These are phyloP conservation scores for Graphium colonna DNA, from an alignment of 2,888 invertebrate species.

Conservation along the genomic window DNA sequence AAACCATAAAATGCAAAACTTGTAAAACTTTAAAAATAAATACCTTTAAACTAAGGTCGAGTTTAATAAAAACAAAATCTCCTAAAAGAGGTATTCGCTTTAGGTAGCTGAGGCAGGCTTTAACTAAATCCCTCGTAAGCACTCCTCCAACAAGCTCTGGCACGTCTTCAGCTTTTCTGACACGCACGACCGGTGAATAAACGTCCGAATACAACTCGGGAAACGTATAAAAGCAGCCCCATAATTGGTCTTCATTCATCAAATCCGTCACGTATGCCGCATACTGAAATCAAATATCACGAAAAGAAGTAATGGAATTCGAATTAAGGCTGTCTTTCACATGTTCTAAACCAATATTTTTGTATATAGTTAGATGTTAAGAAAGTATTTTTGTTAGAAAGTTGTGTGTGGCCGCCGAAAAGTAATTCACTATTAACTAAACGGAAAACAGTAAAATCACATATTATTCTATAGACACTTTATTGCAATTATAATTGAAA, in stretches of 20 bases:
- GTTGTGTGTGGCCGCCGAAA: neutral
- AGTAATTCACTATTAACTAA: neutral
- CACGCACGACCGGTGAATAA: constrained; percentile 54
- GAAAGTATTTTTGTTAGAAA: too few relatives aligned
- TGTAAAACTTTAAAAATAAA: neutral
- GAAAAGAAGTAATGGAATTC: neutral
- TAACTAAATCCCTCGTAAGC: constrained; percentile 75
- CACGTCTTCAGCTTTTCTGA: constrained; percentile 48
- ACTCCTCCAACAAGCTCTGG: constrained; percentile 60
- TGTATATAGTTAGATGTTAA: constrained; percentile 4
- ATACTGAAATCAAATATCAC: constrained; percentile 42
- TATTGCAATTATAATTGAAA: too few relatives aligned
- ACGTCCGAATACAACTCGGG: constrained; percentile 58
- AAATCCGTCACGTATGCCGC: constrained; percentile 51
- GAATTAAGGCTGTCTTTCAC: neutral
- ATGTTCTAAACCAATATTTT: neutral
- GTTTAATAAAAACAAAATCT: constrained; percentile 78
- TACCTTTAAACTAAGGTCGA: constrained; percentile 67
- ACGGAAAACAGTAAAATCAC: too few relatives aligned
- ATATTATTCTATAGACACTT: too few relatives aligned
- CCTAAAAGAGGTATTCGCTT: constrained; percentile 75
- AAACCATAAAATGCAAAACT: neutral
- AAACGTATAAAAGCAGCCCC: constrained; percentile 69
- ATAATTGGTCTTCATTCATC: constrained; percentile 62
- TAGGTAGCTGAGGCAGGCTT: constrained; percentile 73